phyloP scores from a whole-genome alignment of 2,797 vertebrate genomes.

The Tokudaia muenninki region DNA sequence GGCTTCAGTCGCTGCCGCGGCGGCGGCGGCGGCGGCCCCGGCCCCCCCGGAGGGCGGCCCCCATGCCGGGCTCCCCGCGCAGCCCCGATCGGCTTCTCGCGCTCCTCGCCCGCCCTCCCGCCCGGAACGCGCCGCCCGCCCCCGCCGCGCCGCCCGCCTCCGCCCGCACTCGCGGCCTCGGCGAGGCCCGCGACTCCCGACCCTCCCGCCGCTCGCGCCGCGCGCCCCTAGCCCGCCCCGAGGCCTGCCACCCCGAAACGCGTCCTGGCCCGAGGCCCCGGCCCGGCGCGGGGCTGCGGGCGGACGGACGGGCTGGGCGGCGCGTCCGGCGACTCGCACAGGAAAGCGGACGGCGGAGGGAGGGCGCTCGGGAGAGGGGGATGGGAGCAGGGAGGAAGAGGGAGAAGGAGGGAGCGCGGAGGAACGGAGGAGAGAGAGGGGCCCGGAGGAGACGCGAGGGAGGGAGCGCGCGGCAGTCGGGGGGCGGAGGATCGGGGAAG shows the following conservation, averaged over 20 bases:
- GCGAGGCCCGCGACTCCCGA: slow-evolving; percentile 52
- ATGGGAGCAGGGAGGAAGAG: slow-evolving; percentile 82
- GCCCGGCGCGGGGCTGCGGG: slow-evolving; percentile 74
- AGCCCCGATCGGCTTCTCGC: slow-evolving; percentile 29
- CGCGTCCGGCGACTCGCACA: slow-evolving; percentile 75
- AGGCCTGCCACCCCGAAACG: not conserved
- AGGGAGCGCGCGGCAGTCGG: slow-evolving; percentile 70
- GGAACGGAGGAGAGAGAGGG: slow-evolving; percentile 75
- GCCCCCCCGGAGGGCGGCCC: slow-evolving; percentile 72
- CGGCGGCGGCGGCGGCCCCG: slow-evolving; percentile 70
- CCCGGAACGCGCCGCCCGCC: slow-evolving; percentile 28
- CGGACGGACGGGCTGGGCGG: slow-evolving; percentile 74
- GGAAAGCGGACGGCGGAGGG: slow-evolving; percentile 75
- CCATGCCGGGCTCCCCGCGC: slow-evolving; percentile 65
- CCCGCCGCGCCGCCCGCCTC: slow-evolving; percentile 11
- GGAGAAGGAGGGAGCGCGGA: slow-evolving; percentile 77
- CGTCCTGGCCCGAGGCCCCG: slow-evolving; percentile 67
- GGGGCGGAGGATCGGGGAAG: slow-evolving; percentile 43
- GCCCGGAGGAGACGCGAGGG: slow-evolving; percentile 73
- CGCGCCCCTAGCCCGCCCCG: slow-evolving; percentile 33
- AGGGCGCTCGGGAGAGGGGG: slow-evolving; percentile 78
- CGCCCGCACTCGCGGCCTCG: slow-evolving; percentile 63
- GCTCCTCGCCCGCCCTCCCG: not conserved
- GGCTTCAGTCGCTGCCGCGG: slow-evolving; percentile 78
- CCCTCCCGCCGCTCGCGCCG: slow-evolving; percentile 50